Evolutionary conservation across 2,888 invertebrate species (phyloP).

Genomic region (Tetramorium bicarinatum): DNA sequence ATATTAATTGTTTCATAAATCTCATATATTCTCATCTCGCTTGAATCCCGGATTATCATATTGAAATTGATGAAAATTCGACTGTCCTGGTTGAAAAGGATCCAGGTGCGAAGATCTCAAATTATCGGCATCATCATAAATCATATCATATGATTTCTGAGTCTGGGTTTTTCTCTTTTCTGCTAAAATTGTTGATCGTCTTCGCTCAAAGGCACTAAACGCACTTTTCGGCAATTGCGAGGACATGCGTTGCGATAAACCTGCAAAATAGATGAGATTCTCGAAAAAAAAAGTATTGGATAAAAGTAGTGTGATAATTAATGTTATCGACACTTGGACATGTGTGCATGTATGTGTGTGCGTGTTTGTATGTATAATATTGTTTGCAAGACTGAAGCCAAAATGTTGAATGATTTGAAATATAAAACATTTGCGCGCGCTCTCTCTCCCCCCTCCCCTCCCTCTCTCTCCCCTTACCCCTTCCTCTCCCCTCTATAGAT

Average conservation of each 20-base stretch:
- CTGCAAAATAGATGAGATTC: conserved; percentile 38
- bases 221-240: conserved; percentile 55
- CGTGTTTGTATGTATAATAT: not conserved
- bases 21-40: conserved; percentile 37
- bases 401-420: not conserved
- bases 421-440: not conserved
- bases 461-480: too few relatives aligned
- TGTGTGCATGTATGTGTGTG: not conserved
- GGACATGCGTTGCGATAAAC: conserved; percentile 48
- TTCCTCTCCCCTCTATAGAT: too few relatives aligned
- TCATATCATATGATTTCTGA: conserved; percentile 92
- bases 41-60: conserved; percentile 65
- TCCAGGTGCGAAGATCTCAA: conserved; percentile 5
- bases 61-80: not conserved
- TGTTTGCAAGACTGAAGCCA: not conserved
- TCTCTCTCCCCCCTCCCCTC: not conserved
- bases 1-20: not conserved
- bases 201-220: conserved; percentile 92
- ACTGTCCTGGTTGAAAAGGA: conserved; percentile 6
- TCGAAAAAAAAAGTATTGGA: conserved; percentile 10
- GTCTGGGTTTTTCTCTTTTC: conserved; percentile 93
- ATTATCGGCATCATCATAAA: conserved; percentile 86
- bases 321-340: not conserved
- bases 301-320: conserved; percentile 11
- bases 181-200: conserved; percentile 92